Base-by-base conservation (phyloP, 2,113 vertebrate genomes). In the Diglossa brunneiventris region DNA sequence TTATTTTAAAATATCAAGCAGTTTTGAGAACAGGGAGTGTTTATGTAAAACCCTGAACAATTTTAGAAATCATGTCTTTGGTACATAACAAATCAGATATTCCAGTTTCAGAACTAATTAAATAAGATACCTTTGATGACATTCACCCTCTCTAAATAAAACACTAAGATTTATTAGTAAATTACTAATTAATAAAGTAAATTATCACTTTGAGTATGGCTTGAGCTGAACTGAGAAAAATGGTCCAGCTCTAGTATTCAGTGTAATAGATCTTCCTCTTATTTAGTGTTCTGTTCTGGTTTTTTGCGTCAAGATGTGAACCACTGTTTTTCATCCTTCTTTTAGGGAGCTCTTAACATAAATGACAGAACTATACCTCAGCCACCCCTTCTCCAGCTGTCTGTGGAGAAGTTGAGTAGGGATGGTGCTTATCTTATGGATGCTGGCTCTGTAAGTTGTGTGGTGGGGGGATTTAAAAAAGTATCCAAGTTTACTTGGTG, bases 371-470 rank as follows among this genome's bases (percentile, higher is more conserved):
- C 98, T 79, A 97, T 99, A 97, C 99, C 99, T 97, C 99, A 99
- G 96, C 99, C 99, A 39, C 96, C 98, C 83, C 70, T 99, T 93
- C 98, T 99, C 84, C 99, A 99, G 97, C 98, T 99, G 33, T 99
- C 99, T 6, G 99, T 99, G 95, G 99, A 99, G 97, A 99, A 99
- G 93, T 94, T 99, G 95, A 98, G 97, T 91, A 98, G 98, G 89
- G 99, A 99, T 27, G 99, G 98, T 55, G 99, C 99, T 73, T 99
- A 99, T 94, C 99, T 99, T 63, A 98, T 99, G 99, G 99, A 99
- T 77, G 97, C 98, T 79, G 99, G 99, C 97, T 98, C 97, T 86
- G 99, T 99, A 96, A 88, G 98, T 98, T 59, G 19, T 19, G 21
- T 59, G 31, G 31, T 13, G 26, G 28, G 21, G n/a, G 37, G 8